Evolutionary conservation across 2,888 invertebrate genomes (phyloP), one percentile per base, ranked within the genome.

Genomic region (Arrhopalites spinosus): DNA sequence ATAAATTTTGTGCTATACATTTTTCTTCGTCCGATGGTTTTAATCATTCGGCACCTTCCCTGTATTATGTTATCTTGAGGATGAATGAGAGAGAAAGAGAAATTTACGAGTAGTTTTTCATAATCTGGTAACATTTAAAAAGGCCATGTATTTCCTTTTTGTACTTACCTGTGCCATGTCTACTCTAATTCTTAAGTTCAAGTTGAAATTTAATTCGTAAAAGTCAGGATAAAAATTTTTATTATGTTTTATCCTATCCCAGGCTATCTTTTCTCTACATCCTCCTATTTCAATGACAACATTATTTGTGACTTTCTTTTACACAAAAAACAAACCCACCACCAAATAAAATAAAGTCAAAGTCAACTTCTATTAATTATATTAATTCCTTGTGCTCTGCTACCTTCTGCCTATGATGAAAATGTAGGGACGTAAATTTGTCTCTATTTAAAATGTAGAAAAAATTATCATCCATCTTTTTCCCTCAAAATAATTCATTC

Each of bases 231-330:
- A 50, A 50, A 50, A 50, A 15, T 50, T 50, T 50, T 50, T 50
- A 50, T 50, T 5, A 50, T 50, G n/a, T 50, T 17, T 50, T 36
- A 11, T 36, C 5, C 36, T 36, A 36, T 36, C 5, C 5, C 36
- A 36, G 36, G 11, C 36, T 7, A 36, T 56, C 56, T 64, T 36
- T 15, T 64, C 27, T 29, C n/a, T n/a, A n/a, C n/a, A n/a, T n/a
- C n/a, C 36, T 67, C 20, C 20, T 23, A 11, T 7, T n/a, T 15
- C 36, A 67, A 67, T 67, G 67, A 67, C 67, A 67, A 67, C n/a
- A 67, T 67, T 43, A 67, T 67, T 67, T 67, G 67, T 67, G 67
- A 43, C 23, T 67, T 27, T 36, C 36, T 36, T 36, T 36, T 11
- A n/a, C n/a, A n/a, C n/a, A n/a, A n/a, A n/a, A n/a, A n/a, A n/a